A percentile compares a stretch with the other conserved stretches of the same genome.
Evolutionary conservation across 2,888 invertebrate species (phyloP).

Genomic region (Spilosoma lubricipeda): DNA sequence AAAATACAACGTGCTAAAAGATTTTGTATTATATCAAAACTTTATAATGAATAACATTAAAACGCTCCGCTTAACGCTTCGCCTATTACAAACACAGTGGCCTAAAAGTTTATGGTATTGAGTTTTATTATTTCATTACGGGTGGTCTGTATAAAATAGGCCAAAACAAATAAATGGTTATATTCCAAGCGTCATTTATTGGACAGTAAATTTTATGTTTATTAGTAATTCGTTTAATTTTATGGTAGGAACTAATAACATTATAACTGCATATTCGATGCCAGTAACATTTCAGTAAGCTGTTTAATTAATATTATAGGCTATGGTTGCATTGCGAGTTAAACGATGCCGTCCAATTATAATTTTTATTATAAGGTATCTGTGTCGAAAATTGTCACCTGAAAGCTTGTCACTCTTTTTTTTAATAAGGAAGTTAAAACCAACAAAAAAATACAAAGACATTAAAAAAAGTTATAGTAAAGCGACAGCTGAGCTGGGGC

Average conservation of each 20-base stretch:
- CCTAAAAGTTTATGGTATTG: conserved; percentile 30
- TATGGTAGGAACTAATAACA: conserved; percentile 17
- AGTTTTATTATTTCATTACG: conserved; percentile 38
- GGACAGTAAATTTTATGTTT: conserved; percentile 33
- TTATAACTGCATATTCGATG: not conserved
- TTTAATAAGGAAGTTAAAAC: no score
- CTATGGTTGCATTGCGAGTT: no score
- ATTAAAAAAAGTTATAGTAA: no score
- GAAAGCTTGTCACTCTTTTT: no score
- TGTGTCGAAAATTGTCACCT: no score
- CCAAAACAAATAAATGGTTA: conserved; percentile 25
- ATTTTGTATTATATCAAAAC: not conserved
- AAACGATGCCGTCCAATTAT: not conserved
- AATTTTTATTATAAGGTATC: no score
- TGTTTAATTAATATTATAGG: not conserved
- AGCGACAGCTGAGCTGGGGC: no score
- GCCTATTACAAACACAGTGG: not conserved
- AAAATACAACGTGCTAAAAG: not conserved
- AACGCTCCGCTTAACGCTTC: not conserved
- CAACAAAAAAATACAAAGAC: no score
- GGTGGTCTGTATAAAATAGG: conserved; percentile 30
- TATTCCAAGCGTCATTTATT: conserved; percentile 26
- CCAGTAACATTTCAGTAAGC: not conserved
- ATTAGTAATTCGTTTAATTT: conserved; percentile 21
- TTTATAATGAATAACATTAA: not conserved